Conservation (phyloP, 2,113 vertebrate species). For the Sinocyclocheilus grahami region DNA sequence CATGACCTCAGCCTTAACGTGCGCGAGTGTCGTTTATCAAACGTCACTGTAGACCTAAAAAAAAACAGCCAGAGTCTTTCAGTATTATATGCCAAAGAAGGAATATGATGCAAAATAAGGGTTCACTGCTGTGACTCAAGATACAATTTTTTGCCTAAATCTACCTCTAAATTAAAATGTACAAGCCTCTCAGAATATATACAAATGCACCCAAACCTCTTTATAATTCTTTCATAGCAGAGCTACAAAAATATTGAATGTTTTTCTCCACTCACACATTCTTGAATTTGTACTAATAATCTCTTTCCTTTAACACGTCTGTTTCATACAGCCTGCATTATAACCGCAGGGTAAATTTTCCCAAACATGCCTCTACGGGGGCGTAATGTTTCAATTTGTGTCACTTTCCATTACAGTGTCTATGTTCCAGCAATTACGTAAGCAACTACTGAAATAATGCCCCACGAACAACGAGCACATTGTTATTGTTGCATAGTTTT, state of each 20-base stretch:
- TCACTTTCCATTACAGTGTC: conserved; percentile 10
- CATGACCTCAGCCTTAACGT: neutral
- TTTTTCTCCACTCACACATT: neutral
- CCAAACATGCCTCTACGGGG: neutral
- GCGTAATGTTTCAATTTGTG: conserved; percentile 2
- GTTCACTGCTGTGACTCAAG: neutral
- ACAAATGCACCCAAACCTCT: no score
- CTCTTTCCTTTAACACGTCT: neutral
- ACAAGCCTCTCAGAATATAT: neutral
- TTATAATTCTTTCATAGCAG: neutral
- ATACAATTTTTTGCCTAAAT: neutral
- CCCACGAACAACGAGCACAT: neutral
- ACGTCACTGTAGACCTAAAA: neutral
- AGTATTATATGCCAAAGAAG: neutral
- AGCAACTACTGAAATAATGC: conserved; percentile 1
- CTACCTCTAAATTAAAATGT: neutral
- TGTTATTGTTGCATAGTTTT: conserved; percentile 3
- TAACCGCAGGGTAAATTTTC: neutral
- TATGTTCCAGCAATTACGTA: neutral
- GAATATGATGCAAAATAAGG: neutral
- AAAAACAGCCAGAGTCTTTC: neutral
- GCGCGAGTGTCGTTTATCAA: neutral
- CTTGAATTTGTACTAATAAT: conserved; percentile 7
- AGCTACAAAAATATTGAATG: neutral
- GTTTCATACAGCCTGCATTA: conserved; percentile 1